Conservation (phyloP, 2,797 vertebrate species). For the Odontamblyopus rebecca region DNA sequence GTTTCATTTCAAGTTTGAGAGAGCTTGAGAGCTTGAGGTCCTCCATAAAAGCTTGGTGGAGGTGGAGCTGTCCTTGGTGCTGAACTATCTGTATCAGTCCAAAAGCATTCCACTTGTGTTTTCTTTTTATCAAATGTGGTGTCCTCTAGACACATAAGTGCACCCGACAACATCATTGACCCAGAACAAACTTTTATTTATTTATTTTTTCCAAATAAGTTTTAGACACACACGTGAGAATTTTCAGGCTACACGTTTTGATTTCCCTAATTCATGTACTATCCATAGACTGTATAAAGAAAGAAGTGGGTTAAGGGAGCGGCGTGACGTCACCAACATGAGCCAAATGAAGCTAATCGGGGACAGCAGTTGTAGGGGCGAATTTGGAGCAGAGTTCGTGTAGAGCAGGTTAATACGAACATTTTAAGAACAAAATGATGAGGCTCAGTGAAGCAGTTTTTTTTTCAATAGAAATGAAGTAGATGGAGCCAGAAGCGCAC, state of each 20-base stretch:
- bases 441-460: too few relatives aligned
- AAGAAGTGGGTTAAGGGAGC: too few relatives aligned
- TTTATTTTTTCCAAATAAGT: constrained; percentile 16
- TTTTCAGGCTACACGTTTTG: not conserved
- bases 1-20: constrained; percentile 42
- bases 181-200: constrained; percentile 23
- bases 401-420: too few relatives aligned
- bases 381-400: too few relatives aligned
- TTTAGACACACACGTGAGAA: not conserved
- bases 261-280: too few relatives aligned
- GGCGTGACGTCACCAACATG: too few relatives aligned
- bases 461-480: too few relatives aligned
- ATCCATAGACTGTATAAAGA: too few relatives aligned
- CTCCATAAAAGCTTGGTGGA: constrained; percentile 49
- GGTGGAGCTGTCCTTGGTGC: constrained; percentile 66
- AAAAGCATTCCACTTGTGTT: constrained; percentile 58
- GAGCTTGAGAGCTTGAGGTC: constrained; percentile 47
- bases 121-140: constrained; percentile 63
- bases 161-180: constrained; percentile 71
- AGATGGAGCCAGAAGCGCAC: too few relatives aligned
- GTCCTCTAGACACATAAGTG: constrained; percentile 69
- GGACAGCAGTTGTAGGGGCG: too few relatives aligned
- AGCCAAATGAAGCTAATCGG: too few relatives aligned
- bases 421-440: too few relatives aligned
- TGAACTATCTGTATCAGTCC: constrained; percentile 73